Conservation (phyloP, 2,888 invertebrate genomes). For the Cylindroiulus punctatus region DNA sequence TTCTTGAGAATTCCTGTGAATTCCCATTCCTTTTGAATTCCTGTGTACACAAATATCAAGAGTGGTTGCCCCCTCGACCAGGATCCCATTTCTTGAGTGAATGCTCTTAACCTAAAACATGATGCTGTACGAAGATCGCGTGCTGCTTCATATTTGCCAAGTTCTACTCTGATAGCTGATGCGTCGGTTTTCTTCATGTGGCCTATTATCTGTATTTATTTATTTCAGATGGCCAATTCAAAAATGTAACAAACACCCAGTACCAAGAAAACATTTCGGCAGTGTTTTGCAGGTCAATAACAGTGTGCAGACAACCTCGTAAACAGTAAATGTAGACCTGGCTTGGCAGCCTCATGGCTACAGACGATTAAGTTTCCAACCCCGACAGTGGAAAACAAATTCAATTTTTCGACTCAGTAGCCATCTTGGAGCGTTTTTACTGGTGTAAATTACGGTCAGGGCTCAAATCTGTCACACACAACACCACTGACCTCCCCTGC, state of each 20-base stretch:
- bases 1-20: too few species aligned
- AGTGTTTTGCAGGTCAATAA: slow-evolving; percentile 10
- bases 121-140: too few species aligned
- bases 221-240: not conserved
- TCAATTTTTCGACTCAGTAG: slow-evolving; percentile 4
- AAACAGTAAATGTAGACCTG: not conserved
- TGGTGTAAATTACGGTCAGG: slow-evolving; percentile 22
- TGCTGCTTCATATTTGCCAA: too few species aligned
- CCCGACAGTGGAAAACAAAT: slow-evolving; percentile 3
- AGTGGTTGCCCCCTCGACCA: too few species aligned
- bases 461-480: slow-evolving; percentile 9
- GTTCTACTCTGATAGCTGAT: not conserved
- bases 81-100: too few species aligned
- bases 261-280: not conserved
- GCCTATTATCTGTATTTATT: too few species aligned
- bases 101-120: too few species aligned
- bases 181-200: not conserved
- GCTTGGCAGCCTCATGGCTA: slow-evolving; percentile 4
- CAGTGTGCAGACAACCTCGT: not conserved
- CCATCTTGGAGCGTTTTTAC: not conserved
- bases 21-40: not conserved
- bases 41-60: too few species aligned
- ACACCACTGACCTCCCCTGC: not conserved
- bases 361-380: slow-evolving; percentile 9
- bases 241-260: not conserved